These are phyloP conservation scores for Clarias pachynema DNA, from an alignment of 2,797 vertebrate genomes.

Conservation along the genomic window DNA sequence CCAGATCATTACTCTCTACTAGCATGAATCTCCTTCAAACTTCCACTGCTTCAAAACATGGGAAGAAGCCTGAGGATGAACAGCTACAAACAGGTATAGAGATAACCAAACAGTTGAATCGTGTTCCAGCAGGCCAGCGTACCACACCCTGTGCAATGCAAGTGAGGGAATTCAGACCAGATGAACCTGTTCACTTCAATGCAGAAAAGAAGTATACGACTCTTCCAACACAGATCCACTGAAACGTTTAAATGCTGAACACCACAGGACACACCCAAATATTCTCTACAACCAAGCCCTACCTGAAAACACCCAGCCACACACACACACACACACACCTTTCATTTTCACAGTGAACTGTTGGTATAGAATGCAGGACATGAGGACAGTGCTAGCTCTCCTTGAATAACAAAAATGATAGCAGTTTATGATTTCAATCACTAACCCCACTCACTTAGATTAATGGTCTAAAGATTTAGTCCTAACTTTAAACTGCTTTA, in stretches of 20 bases:
- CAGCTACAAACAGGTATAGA: not conserved
- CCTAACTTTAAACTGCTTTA: not conserved
- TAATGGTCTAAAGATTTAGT: not conserved
- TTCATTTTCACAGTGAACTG: not conserved
- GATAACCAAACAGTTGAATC: constrained; percentile 37
- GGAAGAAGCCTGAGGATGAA: constrained; percentile 74
- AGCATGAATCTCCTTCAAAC: not conserved
- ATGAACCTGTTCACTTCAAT: constrained; percentile 76
- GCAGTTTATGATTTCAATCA: not conserved
- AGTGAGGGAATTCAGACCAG: constrained; percentile 71
- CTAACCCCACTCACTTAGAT: too few species aligned
- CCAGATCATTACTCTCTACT: not conserved
- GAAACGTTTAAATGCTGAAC: constrained; percentile 35
- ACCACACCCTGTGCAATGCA: constrained; percentile 51
- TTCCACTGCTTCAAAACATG: constrained; percentile 64
- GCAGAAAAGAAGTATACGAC: constrained; percentile 58
- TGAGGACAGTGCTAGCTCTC: not conserved
- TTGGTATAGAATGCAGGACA: not conserved
- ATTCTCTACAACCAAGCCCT: constrained; percentile 38
- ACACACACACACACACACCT: constrained; percentile 10
- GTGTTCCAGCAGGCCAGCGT: constrained; percentile 48
- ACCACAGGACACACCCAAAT: constrained; percentile 53
- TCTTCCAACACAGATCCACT: constrained; percentile 44
- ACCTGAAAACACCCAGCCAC: constrained; percentile 31
- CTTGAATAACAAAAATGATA: not conserved